These are phyloP conservation scores for Triops cancriformis DNA, from an alignment of 1,140 invertebrate species.

Conservation along the genomic window DNA sequence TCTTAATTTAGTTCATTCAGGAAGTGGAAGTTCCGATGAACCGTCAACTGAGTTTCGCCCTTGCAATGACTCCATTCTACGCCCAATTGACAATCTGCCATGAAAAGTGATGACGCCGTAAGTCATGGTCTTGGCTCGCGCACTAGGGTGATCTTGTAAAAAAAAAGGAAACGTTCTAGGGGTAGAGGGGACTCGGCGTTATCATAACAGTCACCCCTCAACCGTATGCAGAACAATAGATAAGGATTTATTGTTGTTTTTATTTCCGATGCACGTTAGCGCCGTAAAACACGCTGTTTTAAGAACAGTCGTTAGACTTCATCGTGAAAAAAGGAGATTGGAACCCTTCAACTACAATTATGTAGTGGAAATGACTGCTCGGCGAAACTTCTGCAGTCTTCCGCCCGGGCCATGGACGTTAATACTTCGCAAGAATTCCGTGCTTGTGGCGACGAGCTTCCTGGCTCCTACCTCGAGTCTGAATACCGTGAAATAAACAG, in stretches of 20 bases:
- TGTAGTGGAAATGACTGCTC: too few species aligned
- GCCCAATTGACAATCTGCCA: constrained; percentile 9
- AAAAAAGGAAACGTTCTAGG: too few species aligned
- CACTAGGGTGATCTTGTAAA: neutral
- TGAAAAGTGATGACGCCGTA: constrained; percentile 1
- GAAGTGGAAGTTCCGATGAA: neutral
- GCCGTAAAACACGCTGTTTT: too few species aligned
- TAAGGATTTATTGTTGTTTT: too few species aligned
- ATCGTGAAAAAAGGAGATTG: too few species aligned
- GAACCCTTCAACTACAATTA: too few species aligned
- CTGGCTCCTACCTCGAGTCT: neutral
- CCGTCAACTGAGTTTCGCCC: neutral
- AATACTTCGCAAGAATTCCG: neutral
- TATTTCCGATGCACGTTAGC: too few species aligned
- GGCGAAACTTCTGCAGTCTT: too few species aligned
- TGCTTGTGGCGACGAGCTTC: neutral
- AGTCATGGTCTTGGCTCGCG: neutral
- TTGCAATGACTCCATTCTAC: neutral
- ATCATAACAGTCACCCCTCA: too few species aligned
- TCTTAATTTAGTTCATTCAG: neutral
- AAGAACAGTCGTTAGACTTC: too few species aligned
- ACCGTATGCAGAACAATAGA: too few species aligned
- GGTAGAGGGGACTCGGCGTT: too few species aligned
- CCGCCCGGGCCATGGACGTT: neutral
- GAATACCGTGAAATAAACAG: neutral